phyloP scores from a whole-genome alignment of 2,888 invertebrate genomes.

The Globia sparganii region DNA sequence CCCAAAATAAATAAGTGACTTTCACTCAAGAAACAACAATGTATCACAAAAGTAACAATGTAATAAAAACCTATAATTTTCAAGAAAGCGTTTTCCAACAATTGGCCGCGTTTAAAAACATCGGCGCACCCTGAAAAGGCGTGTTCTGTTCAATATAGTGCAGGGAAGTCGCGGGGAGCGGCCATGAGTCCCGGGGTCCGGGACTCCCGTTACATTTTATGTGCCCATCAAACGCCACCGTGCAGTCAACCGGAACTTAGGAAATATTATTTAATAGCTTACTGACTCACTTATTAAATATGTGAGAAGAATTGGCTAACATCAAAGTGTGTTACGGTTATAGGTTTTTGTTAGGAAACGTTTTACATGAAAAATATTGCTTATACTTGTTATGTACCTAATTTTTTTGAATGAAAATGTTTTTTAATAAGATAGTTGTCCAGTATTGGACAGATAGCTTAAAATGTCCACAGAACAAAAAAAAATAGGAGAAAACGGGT shows the following conservation, averaged over 20 bases:
- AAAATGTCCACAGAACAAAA: no score
- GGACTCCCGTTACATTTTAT: slow-evolving; percentile 79
- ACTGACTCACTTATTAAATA: slow-evolving; percentile 38
- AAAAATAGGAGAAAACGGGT: neutral
- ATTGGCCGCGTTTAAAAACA: slow-evolving; percentile 53
- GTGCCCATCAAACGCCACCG: slow-evolving; percentile 80
- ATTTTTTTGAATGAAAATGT: neutral
- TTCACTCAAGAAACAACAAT: no score
- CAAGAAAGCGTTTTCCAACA: slow-evolving; percentile 32
- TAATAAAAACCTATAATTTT: slow-evolving; percentile 42
- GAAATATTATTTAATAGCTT: slow-evolving; percentile 54
- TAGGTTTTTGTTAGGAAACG: neutral
- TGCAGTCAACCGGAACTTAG: slow-evolving; percentile 75
- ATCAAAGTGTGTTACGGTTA: slow-evolving; percentile 9
- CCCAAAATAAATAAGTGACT: neutral
- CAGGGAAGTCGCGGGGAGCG: slow-evolving; percentile 58
- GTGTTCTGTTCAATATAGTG: slow-evolving; percentile 50
- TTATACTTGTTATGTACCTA: neutral
- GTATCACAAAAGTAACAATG: slow-evolving; percentile 15
- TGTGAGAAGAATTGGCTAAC: slow-evolving; percentile 19
- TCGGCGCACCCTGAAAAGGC: slow-evolving; percentile 51
- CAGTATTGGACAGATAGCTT: neutral
- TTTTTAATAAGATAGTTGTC: neutral
- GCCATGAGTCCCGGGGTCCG: slow-evolving; percentile 28
- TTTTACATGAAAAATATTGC: neutral